A percentile compares a stretch with the other conserved stretches of the same genome.
These are phyloP conservation scores for Heloderma charlesbogerti DNA, from an alignment of 2,113 vertebrate species.

Conservation along the genomic window DNA sequence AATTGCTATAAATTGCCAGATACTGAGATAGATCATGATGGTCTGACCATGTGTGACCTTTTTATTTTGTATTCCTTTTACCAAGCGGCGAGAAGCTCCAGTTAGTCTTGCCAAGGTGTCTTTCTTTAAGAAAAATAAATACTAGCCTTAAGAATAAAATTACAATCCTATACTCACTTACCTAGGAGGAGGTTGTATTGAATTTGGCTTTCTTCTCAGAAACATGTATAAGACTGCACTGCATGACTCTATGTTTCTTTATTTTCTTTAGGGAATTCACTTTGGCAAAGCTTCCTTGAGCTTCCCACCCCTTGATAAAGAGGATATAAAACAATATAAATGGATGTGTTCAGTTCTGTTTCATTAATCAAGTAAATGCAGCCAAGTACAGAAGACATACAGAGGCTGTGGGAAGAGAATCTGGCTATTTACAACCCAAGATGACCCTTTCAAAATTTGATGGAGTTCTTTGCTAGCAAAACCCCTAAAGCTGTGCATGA, in stretches of 20 bases:
- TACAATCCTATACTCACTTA: not conserved
- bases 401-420: constrained; percentile 3
- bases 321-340: not conserved
- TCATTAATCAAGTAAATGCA: not conserved
- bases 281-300: not conserved
- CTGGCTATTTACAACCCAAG: not conserved
- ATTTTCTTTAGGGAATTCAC: not conserved
- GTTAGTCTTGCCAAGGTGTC: not conserved
- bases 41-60: not conserved
- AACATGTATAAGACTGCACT: not conserved
- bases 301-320: not conserved
- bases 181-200: not conserved
- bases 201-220: not conserved
- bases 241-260: not conserved
- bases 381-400: not conserved
- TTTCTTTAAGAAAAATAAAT: not conserved
- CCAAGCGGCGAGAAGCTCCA: not conserved
- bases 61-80: not conserved
- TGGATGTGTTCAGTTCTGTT: not conserved
- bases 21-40: not conserved
- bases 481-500: not conserved
- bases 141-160: not conserved
- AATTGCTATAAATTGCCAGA: not conserved
- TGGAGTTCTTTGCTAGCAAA: not conserved
- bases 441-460: not conserved